Percentiles rank a stretch among this genome's conserved stretches.
Evolutionary conservation across 2,113 vertebrate genomes (phyloP).

Genomic region (Desmodus rotundus): DNA sequence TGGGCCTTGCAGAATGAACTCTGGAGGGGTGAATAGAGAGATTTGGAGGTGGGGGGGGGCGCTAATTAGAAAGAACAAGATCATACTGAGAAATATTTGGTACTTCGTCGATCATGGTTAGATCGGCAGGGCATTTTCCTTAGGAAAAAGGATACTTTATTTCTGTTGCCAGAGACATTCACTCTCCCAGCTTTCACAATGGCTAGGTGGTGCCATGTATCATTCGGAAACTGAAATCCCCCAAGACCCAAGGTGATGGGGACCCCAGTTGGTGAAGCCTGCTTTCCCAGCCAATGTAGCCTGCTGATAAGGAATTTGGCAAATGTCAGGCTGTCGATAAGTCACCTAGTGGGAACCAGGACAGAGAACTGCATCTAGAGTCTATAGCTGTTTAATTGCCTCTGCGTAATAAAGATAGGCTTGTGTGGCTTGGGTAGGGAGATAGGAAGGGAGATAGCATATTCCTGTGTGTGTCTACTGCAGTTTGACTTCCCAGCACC

Average conservation of each 20-base stretch:
- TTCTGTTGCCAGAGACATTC: background rate
- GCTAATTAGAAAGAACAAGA: background rate
- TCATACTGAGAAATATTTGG: background rate
- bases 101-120: background rate
- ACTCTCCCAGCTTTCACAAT: slow-evolving; percentile 7
- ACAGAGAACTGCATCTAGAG: background rate
- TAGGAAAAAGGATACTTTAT: slow-evolving; percentile 42
- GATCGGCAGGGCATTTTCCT: slow-evolving; percentile 10
- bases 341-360: slow-evolving; percentile 20
- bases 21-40: background rate
- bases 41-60: background rate
- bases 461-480: background rate
- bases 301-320: background rate
- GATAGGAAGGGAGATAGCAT: background rate
- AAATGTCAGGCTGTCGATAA: slow-evolving; percentile 18
- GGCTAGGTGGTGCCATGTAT: background rate
- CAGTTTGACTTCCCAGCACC: background rate
- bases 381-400: slow-evolving; percentile 61
- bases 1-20: slow-evolving; percentile 29
- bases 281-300: background rate
- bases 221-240: background rate
- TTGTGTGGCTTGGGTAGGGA: slow-evolving; percentile 30
- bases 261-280: background rate
- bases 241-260: background rate
- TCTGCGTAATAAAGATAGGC: slow-evolving; percentile 60